Base-by-base conservation (phyloP, 2,888 invertebrate genomes). In the Emesis castigata region DNA sequence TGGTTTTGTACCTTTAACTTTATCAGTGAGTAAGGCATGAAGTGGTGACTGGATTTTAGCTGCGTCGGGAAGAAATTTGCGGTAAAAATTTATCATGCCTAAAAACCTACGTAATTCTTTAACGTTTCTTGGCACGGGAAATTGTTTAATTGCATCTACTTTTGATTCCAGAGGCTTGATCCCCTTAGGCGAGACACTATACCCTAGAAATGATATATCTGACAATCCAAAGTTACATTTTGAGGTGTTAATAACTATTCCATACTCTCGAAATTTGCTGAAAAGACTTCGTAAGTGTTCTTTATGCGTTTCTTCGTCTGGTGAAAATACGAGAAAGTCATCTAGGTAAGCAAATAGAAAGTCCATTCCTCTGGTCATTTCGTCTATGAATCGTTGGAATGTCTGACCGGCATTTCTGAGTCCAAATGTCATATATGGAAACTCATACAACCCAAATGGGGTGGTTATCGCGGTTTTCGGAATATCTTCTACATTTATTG, bases 401-500 rank as follows among this genome's bases (percentile, higher is more conserved):
- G 48, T 48, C 7, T 48, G 48, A 48, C 48, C 48, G 1, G 69
- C 14, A 2, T 48, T 48, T 16, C 48, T n/a, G 6, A 48, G 16
- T 16, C 48, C 48, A 48, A 48, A 48, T 1, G 48, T 48, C 48
- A 48, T 48, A 7, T 48, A 48, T 2, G 16, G 48, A 16, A 48
- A 48, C 7, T 48, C 48, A 16, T 7, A 48, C n/a, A 48, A 16
- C 0, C 48, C 48, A 16, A 48, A 48, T 7, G 48, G 48, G 87
- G 75, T 11, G 78, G 29, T 8, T 90, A 79, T 16, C 86, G 81
- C 66, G 84, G 64, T 77, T 31, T 82, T 77, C 6, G 48, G 26
- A 4, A 92, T 86, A 75, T 93, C 91, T 73, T 31, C 1, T n/a
- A 1, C 16, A 48, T 48, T n/a, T 0, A 91, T 86, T 0, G 91